Evolutionary conservation across 2,888 invertebrate genomes (phyloP).

Genomic region (Colletes collaris): DNA sequence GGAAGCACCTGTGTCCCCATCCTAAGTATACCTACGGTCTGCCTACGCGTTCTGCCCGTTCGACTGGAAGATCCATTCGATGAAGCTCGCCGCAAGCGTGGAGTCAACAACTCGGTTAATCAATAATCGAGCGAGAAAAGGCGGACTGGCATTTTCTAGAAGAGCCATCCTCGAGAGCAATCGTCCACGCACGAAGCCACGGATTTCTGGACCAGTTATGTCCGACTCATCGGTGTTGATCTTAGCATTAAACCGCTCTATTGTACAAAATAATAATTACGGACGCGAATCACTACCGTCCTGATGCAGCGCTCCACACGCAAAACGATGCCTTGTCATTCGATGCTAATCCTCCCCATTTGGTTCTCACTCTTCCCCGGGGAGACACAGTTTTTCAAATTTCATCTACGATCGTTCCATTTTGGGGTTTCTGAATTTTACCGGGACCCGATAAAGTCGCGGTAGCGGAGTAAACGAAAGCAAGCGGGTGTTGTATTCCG

Average conservation of each 20-base stretch:
- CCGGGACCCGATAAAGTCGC: constrained; percentile 19
- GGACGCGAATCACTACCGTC: constrained; percentile 18
- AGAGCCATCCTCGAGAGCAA: constrained; percentile 27
- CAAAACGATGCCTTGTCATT: constrained; percentile 12
- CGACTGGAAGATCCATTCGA: constrained; percentile 65
- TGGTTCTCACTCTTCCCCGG: not conserved
- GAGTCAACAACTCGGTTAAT: constrained; percentile 70
- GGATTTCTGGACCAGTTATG: constrained; percentile 14
- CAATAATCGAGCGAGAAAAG: constrained; percentile 60
- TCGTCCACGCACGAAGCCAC: constrained; percentile 12
- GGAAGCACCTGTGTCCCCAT: constrained; percentile 65
- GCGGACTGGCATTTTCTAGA: constrained; percentile 65
- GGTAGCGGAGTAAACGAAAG: constrained; percentile 50
- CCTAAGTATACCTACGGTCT: constrained; percentile 64
- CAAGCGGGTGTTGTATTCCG: constrained; percentile 56
- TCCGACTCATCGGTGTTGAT: constrained; percentile 41
- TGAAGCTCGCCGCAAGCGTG: constrained; percentile 63
- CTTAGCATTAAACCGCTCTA: constrained; percentile 32
- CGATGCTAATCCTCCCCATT: not conserved
- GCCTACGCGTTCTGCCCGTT: constrained; percentile 64
- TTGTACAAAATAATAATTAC: constrained; percentile 53
- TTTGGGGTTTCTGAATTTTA: constrained; percentile 1
- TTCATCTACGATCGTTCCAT: too few relatives aligned
- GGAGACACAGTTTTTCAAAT: too few relatives aligned
- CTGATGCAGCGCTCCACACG: constrained; percentile 13